Base-by-base conservation (phyloP, 1,140 invertebrate genomes). In the Ctenoplectra terminalis region DNA sequence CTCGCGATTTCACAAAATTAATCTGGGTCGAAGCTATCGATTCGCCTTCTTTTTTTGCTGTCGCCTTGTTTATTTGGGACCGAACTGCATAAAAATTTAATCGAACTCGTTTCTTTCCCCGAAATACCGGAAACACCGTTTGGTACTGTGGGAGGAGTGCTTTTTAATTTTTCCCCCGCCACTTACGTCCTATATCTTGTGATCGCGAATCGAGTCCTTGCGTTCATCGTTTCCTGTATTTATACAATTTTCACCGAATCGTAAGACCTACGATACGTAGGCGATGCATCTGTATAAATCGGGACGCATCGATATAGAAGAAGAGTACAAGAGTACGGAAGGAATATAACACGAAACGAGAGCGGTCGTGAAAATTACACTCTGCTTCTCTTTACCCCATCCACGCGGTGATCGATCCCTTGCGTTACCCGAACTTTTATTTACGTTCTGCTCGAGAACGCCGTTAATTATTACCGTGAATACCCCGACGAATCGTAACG, bases 351-450 rank as follows among this genome's bases (percentile, higher is more conserved):
- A 34, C 29, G 52, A 67, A 81, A 74, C 66, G n/a, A n/a, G 63
- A 63, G 40, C 48, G 81, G 83, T 87, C 77, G 81, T 84, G 84
- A 87, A 84, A 83, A 83, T 86, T 66, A 54, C 75, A 48, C 31
- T 4, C 52, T 2, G 31, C 2, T 20, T 3, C 7, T 40, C 31
- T 54, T 50, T 61, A 43, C 29, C 46, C 17, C 29, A 15, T 54
- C 29, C 43, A 13, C 37, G 43, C 64, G 26, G 29, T 43, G 20
- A 48, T 61, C 66, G 77, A 81, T 64, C 74, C 60, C 74, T 67
- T 46, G 56, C 46, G 64, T 40, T 48, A 37, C 23, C 66, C 69
- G 23, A 64, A 74, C 50, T 79, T 79, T 72, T 80, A 80, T 80
- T 80, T 80, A 80, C 77, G 69, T 58, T 80, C 5, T 29, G 56